Evolutionary conservation across 2,888 invertebrate species (phyloP).

Genomic region (Plusia festucae): DNA sequence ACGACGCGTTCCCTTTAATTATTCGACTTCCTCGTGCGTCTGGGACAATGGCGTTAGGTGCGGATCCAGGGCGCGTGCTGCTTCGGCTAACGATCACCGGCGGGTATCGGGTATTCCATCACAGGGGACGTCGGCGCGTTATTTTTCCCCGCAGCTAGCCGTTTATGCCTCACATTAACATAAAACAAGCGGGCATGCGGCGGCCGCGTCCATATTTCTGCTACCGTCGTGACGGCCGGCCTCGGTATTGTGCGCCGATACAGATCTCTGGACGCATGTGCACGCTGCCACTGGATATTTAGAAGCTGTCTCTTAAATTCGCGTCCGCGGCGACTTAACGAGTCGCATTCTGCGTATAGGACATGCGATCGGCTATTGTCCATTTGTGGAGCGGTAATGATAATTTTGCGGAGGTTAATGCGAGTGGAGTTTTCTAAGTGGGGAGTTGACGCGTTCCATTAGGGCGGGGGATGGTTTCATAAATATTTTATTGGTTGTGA

Average conservation of each 20-base stretch:
- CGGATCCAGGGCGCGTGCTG: constrained; percentile 63
- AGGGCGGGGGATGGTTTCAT: constrained; percentile 81
- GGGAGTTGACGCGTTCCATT: constrained; percentile 81
- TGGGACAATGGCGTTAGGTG: constrained; percentile 76
- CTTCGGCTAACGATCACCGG: constrained; percentile 58
- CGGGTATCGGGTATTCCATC: constrained; percentile 83
- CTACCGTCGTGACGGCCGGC: constrained; percentile 84
- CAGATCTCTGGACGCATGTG: constrained; percentile 85
- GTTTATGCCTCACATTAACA: constrained; percentile 85
- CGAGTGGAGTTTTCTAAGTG: constrained; percentile 70
- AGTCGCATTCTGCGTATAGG: constrained; percentile 83
- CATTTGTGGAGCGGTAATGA: constrained; percentile 62
- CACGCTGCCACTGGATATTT: constrained; percentile 84
- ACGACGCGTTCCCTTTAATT: constrained; percentile 74
- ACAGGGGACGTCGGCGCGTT: constrained; percentile 71
- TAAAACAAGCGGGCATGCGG: constrained; percentile 85
- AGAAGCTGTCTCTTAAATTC: constrained; percentile 87
- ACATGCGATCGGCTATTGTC: constrained; percentile 83
- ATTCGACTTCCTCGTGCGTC: constrained; percentile 77
- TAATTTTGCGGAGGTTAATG: constrained; percentile 63
- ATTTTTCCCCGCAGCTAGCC: constrained; percentile 74
- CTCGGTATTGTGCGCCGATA: constrained; percentile 87
- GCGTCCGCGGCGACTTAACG: constrained; percentile 81
- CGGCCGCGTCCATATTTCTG: constrained; percentile 85
- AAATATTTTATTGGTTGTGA: constrained; percentile 86